Evolutionary conservation across 2,888 invertebrate genomes (phyloP).

Genomic region (Pogonocherus hispidulus): DNA sequence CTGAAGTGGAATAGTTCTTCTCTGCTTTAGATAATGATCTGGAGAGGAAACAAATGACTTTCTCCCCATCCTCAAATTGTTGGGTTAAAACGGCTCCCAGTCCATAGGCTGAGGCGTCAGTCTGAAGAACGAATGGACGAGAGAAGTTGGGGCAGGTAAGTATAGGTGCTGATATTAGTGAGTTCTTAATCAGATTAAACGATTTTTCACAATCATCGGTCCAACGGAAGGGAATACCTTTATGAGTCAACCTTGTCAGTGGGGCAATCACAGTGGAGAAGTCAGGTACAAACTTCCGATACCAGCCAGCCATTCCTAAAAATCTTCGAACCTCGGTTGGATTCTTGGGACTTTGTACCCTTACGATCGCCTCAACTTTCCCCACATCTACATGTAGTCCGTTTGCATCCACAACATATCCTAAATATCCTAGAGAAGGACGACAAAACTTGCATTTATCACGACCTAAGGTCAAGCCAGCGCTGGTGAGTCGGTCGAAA

Average conservation of each 20-base stretch:
- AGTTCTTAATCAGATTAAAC: constrained; percentile 40
- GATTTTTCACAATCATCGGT: constrained; percentile 37
- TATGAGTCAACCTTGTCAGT: constrained; percentile 36
- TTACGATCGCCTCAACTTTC: constrained; percentile 37
- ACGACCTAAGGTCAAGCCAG: constrained; percentile 42
- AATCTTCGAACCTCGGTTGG: constrained; percentile 36
- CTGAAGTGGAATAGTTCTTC: constrained; percentile 40
- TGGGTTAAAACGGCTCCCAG: constrained; percentile 46
- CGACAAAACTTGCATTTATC: constrained; percentile 52
- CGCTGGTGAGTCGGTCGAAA: constrained; percentile 42
- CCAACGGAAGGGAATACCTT: constrained; percentile 38
- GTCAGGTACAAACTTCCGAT: constrained; percentile 39
- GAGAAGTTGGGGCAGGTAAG: constrained; percentile 48
- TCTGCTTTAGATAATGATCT: constrained; percentile 38
- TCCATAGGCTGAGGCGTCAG: constrained; percentile 42
- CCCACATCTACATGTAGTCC: constrained; percentile 46
- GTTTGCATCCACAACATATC: constrained; percentile 52
- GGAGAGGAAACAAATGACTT: constrained; percentile 41
- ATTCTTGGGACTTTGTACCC: constrained; percentile 33
- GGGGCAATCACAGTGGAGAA: constrained; percentile 34
- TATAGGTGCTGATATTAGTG: constrained; percentile 47
- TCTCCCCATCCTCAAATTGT: constrained; percentile 38
- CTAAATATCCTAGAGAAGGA: constrained; percentile 51
- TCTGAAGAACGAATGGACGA: no score
- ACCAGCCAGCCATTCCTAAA: constrained; percentile 40